Evolutionary conservation across 2,113 vertebrate genomes (phyloP).

Genomic region (Corvus moneduloides): DNA sequence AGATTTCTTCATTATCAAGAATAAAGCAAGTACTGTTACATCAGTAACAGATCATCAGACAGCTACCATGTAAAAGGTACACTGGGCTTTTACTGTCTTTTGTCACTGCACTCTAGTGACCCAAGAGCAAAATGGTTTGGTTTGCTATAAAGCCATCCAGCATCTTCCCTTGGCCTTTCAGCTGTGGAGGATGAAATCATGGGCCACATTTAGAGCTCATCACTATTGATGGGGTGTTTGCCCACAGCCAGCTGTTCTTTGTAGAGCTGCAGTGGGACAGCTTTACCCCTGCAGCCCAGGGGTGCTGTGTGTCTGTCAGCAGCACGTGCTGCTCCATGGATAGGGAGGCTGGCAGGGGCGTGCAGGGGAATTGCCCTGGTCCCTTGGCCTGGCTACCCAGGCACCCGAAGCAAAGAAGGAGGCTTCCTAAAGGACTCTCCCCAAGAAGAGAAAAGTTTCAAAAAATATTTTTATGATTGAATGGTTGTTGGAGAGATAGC

Average conservation of each 20-base stretch:
- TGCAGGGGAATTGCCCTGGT: neutral
- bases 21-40: neutral
- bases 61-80: neutral
- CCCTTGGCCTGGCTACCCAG: neutral
- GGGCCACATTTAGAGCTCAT: neutral
- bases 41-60: neutral
- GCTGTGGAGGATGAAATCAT: neutral
- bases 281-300: neutral
- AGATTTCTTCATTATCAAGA: neutral
- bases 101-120: neutral
- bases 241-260: neutral
- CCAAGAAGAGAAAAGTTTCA: neutral
- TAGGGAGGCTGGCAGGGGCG: fast-evolving
- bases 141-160: neutral
- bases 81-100: neutral
- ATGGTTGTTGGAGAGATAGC: neutral
- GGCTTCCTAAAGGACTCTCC: neutral
- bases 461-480: fast-evolving
- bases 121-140: neutral
- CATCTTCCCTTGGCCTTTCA: neutral
- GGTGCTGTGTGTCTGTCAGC: fast-evolving
- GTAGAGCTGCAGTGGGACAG: neutral
- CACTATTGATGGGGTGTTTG: neutral
- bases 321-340: neutral
- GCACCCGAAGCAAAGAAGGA: fast-evolving